Evolutionary conservation across 2,888 invertebrate species (phyloP).

Genomic region (Lagria hirta): DNA sequence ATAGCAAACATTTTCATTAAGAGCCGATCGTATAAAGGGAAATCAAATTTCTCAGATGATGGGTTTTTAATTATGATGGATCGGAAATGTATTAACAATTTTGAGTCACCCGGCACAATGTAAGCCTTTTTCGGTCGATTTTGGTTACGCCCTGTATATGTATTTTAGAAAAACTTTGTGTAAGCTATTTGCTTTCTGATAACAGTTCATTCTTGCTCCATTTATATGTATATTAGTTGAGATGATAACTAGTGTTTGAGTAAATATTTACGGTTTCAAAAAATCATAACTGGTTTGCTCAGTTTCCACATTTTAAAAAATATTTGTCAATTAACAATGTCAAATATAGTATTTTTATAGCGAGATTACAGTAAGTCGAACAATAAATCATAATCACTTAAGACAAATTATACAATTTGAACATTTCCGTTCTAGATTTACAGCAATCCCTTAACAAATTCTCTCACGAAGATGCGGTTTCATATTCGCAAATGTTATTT

Average conservation of each 20-base stretch:
- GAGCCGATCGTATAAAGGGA: no score
- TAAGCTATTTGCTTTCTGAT: conserved; percentile 14
- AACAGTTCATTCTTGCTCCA: conserved; percentile 9
- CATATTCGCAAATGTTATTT: conserved; percentile 82
- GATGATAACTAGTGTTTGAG: conserved; percentile 1
- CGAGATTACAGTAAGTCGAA: conserved; percentile 1
- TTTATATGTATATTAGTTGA: conserved; percentile 13
- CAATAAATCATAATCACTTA: conserved; percentile 17
- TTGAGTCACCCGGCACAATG: no score
- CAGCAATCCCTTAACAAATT: conserved; percentile 68
- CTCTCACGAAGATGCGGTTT: conserved; percentile 70
- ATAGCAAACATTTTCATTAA: no score
- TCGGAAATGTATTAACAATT: no score
- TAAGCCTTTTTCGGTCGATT: no score
- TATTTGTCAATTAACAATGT: conserved; percentile 9
- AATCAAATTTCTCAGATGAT: no score
- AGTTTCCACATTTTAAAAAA: conserved; percentile 11
- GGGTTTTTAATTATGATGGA: no score
- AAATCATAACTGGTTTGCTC: conserved; percentile 10
- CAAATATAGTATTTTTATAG: conserved; percentile 5
- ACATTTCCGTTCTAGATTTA: conserved; percentile 74
- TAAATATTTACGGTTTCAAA: conserved; percentile 9
- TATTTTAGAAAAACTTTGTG: no score
- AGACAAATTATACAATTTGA: no score
- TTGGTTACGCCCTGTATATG: no score